Percentiles rank a stretch among this genome's conserved stretches.
Conservation (phyloP, 2,113 vertebrate species). For the Cinclus mexicanus region DNA sequence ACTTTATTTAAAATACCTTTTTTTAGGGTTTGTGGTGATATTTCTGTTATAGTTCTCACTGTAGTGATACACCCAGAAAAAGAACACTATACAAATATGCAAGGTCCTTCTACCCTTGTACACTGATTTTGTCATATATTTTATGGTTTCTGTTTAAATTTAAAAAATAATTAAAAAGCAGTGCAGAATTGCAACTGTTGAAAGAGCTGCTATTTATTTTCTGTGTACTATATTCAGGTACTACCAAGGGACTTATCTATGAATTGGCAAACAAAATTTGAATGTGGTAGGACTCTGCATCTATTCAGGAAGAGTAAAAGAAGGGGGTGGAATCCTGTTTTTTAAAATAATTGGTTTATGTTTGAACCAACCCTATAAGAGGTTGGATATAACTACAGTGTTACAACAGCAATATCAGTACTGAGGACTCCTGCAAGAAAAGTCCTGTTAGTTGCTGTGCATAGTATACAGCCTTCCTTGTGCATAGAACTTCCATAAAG, state of each 20-base stretch:
- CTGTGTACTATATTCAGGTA: neutral
- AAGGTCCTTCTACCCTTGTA: neutral
- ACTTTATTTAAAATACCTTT: neutral
- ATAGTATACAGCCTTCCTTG: neutral
- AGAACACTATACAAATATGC: neutral
- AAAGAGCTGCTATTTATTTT: neutral
- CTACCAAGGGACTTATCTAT: neutral
- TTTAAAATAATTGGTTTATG: neutral
- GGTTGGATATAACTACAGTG: neutral
- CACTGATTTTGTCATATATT: neutral
- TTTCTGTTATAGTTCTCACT: neutral
- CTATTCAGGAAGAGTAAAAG: neutral
- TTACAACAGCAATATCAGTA: neutral
- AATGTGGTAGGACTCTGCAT: neutral
- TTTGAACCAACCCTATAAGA: neutral
- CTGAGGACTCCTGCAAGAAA: neutral
- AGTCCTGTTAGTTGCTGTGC: neutral
- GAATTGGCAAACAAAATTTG: neutral
- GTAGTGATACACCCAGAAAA: neutral
- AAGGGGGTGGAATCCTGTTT: neutral
- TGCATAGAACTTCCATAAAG: neutral
- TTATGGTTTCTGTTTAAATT: neutral
- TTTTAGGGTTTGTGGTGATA: neutral
- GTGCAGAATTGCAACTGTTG: neutral
- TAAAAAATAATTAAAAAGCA: neutral